These are phyloP conservation scores for Fringilla coelebs DNA, from an alignment of 2,797 vertebrate genomes.

Conservation along the genomic window DNA sequence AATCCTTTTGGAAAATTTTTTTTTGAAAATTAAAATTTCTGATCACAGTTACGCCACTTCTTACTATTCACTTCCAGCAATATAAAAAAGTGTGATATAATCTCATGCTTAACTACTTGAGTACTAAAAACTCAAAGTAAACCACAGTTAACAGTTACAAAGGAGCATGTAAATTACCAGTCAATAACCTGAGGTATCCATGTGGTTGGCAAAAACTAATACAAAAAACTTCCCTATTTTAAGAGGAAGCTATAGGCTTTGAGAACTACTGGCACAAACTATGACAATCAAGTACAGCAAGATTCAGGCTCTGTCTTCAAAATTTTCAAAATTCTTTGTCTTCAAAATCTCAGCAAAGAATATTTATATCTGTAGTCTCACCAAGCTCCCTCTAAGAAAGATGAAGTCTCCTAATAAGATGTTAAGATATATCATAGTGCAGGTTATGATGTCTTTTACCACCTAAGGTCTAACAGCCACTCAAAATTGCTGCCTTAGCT, in stretches of 20 bases:
- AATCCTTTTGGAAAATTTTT: neutral
- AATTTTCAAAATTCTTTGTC: neutral
- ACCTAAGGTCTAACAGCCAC: neutral
- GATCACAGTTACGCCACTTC: neutral
- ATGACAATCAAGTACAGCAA: neutral
- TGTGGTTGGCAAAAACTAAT: neutral
- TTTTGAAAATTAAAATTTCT: neutral
- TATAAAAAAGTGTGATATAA: neutral
- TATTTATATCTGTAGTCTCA: neutral
- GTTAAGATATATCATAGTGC: neutral
- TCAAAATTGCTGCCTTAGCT: neutral
- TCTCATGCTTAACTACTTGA: neutral
- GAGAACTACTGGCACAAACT: neutral
- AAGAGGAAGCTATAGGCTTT: neutral
- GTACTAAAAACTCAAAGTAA: neutral
- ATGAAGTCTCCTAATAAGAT: neutral
- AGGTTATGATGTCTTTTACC: neutral
- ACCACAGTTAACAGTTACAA: neutral
- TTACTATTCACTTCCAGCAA: neutral
- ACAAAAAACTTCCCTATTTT: neutral
- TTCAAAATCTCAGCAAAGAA: neutral
- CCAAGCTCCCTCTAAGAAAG: neutral
- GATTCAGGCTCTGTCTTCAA: neutral
- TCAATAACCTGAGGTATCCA: neutral
- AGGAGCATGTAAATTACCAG: neutral